These are phyloP conservation scores for Notarius quadriscutis DNA, from an alignment of 2,113 vertebrate genomes.

Conservation along the genomic window DNA sequence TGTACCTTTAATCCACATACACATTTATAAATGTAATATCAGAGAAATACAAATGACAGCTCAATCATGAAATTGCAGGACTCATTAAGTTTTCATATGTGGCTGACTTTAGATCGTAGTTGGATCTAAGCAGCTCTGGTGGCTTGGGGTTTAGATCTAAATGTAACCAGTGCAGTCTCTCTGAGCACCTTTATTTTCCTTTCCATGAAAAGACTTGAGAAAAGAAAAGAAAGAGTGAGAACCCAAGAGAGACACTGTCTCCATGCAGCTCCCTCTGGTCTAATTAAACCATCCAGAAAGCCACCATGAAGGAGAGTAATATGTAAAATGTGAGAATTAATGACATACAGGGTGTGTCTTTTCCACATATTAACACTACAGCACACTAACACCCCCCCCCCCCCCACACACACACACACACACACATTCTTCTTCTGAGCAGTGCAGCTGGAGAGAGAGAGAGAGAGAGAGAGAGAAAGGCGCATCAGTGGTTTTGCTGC, in stretches of 20 bases:
- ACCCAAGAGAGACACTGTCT: slow-evolving; percentile 61
- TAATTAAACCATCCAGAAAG: slow-evolving; percentile 70
- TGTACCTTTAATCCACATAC: not conserved
- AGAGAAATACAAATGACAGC: not conserved
- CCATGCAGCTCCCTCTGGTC: slow-evolving; percentile 56
- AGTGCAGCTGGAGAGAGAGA: not conserved
- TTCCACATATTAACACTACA: slow-evolving; percentile 55
- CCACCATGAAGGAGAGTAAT: slow-evolving; percentile 58
- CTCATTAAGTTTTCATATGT: not conserved
- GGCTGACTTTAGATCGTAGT: not conserved
- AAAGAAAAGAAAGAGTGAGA: slow-evolving; percentile 37
- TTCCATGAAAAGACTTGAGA: slow-evolving; percentile 3
- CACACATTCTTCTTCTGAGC: slow-evolving; percentile 36
- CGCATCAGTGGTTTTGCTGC: slow-evolving; percentile 21
- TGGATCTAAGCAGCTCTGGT: not conserved
- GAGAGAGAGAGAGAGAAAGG: slow-evolving; percentile 22
- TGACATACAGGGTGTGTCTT: slow-evolving; percentile 60
- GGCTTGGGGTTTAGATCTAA: not conserved
- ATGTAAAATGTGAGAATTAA: slow-evolving; percentile 63
- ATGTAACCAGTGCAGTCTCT: not conserved
- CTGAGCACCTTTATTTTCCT: slow-evolving; percentile 34
- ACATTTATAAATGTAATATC: not conserved
- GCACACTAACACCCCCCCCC: slow-evolving; percentile 31
- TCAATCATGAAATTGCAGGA: not conserved
- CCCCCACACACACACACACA: not conserved